These are phyloP conservation scores for Aurelia sp. DNA, from an alignment of 30 jellyfish, hydroid and myxozoan genomes.

Conservation along the genomic window DNA sequence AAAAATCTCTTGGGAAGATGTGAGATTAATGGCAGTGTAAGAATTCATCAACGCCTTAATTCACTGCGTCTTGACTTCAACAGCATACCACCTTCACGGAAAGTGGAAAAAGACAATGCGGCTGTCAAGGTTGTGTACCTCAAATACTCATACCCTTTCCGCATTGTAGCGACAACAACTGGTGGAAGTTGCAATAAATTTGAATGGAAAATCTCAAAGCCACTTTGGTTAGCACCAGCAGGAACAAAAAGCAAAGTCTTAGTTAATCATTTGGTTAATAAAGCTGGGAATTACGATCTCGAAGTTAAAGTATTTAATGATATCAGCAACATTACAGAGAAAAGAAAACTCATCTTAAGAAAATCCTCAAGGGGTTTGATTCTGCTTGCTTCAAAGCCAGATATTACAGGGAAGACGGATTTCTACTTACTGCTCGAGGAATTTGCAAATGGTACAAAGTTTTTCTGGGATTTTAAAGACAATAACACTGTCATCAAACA, in stretches of 20 bases:
- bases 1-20: constrained; percentile 38
- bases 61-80: constrained; percentile 2
- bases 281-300: constrained; percentile 2
- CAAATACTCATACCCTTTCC: constrained; percentile 24
- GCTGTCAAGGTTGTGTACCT: constrained; percentile 26
- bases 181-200: constrained; percentile 56
- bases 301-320: constrained; percentile 18
- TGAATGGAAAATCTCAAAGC: constrained; percentile 24
- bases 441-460: background rate
- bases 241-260: background rate
- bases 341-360: background rate
- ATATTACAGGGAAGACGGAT: background rate
- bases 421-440: constrained; percentile 37
- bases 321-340: background rate
- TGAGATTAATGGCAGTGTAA: background rate
- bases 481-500: background rate
- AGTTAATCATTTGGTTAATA: background rate
- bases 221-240: constrained; percentile 5
- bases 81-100: constrained; percentile 6
- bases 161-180: constrained; percentile 26
- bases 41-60: background rate
- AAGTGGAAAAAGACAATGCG: background rate
- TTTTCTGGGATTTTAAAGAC: constrained; percentile 52
- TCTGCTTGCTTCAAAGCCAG: constrained; percentile 1
- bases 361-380: constrained; percentile 18